phyloP scores from a whole-genome alignment of 2,113 vertebrate species.

The Pelecanoides urinatrix region DNA sequence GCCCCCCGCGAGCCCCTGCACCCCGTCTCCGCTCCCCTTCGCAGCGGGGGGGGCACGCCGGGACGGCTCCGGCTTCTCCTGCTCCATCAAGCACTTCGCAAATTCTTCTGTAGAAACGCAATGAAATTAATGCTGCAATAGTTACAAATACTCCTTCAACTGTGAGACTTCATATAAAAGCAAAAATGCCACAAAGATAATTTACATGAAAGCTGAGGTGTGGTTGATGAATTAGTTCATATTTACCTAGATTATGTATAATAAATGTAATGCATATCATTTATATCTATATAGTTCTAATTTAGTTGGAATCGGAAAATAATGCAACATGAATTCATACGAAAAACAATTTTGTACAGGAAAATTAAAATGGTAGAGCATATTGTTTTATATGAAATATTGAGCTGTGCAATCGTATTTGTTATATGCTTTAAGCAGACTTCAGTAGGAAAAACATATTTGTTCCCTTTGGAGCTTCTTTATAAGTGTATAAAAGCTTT shows the following conservation, averaged over 20 bases:
- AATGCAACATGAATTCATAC: constrained; percentile 32
- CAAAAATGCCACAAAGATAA: neutral
- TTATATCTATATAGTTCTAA: constrained; percentile 47
- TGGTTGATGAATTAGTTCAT: neutral
- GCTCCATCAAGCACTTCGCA: neutral
- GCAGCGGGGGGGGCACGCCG: neutral
- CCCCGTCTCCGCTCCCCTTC: neutral
- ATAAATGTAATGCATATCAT: constrained; percentile 51
- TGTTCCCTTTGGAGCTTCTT: neutral
- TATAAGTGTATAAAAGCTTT: neutral
- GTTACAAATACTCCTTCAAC: constrained; percentile 11
- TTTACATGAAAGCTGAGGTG: neutral
- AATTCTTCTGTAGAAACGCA: neutral
- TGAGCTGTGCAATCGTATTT: neutral
- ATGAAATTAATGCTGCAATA: constrained; percentile 8
- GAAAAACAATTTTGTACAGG: neutral
- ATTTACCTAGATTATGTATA: constrained; percentile 57
- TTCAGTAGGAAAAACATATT: neutral
- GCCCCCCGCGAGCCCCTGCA: neutral
- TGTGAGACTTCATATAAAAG: neutral
- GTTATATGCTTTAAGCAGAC: neutral
- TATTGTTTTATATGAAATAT: neutral
- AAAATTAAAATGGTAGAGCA: neutral
- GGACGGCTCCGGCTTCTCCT: neutral
- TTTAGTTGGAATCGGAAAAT: constrained; percentile 47